Evolutionary conservation across 1,140 invertebrate genomes (phyloP), one percentile per base, ranked within the genome.

Genomic region (Sinonovacula constricta): DNA sequence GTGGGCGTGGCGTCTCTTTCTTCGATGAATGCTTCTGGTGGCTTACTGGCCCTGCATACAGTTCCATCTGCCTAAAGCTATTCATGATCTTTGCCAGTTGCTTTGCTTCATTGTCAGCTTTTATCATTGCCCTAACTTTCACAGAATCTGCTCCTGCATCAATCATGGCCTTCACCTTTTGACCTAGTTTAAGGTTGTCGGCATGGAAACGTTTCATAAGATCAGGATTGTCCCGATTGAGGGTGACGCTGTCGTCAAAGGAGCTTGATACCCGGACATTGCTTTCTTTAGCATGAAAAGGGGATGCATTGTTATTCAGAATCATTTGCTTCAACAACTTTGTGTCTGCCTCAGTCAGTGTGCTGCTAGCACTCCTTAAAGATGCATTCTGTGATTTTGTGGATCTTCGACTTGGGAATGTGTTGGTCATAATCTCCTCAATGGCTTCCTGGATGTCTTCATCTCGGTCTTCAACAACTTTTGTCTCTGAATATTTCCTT

Each of bases 371-470:
- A 67, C 80, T 81, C 60, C 60, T 83, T 5, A 74, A 51, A 24
- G 81, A 81, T n/a, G n/a, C n/a, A n/a, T 71, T 80, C 3, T 65
- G 33, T 12, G n/a, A 83, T 62, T 69, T 84, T 1, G 84, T 49
- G 7, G 83, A 81, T 2, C 79, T 85, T 7, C 56, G 60, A 24
- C 76, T 72, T 18, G 79, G 82, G 26, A 69, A 75, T 0, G 87
- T 86, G 51, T 85, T 83, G 65, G 74, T 87, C n/a, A 90, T 80
- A 60, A 90, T 90, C 67, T 90, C 89, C 39, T 89, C 86, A 59
- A 90, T 88, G n/a, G 83, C 87, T 28, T 87, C 80, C 56, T 88
- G 80, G 36, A 89, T 83, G 45, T 88, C 83, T 26, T 88, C 84
- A 53, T 84, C 66, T 49, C 49, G 67, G 36, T 79, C 69, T 18